A percentile compares a stretch with the other conserved stretches of the same genome.
Evolutionary conservation across 2,888 invertebrate species (phyloP).

Genomic region (Oasisia sp.): DNA sequence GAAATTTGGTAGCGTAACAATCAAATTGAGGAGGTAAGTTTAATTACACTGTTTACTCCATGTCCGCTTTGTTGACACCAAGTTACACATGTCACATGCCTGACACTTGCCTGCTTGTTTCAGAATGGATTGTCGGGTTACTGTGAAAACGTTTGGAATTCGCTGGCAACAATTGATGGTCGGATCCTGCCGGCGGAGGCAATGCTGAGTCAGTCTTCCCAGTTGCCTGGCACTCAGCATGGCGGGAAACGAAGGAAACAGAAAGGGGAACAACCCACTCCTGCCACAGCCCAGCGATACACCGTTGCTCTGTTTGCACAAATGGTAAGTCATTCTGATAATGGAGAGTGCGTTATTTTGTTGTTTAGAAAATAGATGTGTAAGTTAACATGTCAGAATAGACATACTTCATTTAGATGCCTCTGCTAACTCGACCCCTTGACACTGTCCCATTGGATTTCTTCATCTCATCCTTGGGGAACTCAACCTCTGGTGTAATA

Average conservation of each 20-base stretch:
- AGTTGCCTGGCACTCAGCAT: not conserved
- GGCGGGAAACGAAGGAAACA: slow-evolving; percentile 45
- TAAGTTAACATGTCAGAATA: too few species aligned
- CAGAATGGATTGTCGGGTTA: slow-evolving; percentile 54
- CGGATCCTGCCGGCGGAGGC: slow-evolving; percentile 73
- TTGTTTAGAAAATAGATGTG: not conserved
- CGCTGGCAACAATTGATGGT: slow-evolving; percentile 81
- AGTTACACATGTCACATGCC: too few species aligned
- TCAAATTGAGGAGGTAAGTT: too few species aligned
- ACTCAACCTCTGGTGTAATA: too few species aligned
- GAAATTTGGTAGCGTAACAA: too few species aligned
- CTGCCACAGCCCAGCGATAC: slow-evolving; percentile 40
- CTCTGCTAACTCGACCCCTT: too few species aligned
- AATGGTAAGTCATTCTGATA: slow-evolving; percentile 20
- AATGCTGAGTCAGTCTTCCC: slow-evolving; percentile 32
- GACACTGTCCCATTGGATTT: too few species aligned
- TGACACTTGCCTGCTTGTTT: not conserved
- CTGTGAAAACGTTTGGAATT: slow-evolving; percentile 48
- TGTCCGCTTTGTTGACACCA: too few species aligned
- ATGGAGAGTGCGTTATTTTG: not conserved
- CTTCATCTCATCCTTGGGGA: too few species aligned
- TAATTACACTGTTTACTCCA: too few species aligned
- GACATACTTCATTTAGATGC: too few species aligned
- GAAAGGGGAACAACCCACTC: slow-evolving; percentile 21
- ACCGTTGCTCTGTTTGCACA: slow-evolving; percentile 48